Percentiles rank a stretch among this genome's conserved stretches.
These are phyloP conservation scores for Sialis lutaria DNA, from an alignment of 2,888 invertebrate genomes.

Conservation along the genomic window DNA sequence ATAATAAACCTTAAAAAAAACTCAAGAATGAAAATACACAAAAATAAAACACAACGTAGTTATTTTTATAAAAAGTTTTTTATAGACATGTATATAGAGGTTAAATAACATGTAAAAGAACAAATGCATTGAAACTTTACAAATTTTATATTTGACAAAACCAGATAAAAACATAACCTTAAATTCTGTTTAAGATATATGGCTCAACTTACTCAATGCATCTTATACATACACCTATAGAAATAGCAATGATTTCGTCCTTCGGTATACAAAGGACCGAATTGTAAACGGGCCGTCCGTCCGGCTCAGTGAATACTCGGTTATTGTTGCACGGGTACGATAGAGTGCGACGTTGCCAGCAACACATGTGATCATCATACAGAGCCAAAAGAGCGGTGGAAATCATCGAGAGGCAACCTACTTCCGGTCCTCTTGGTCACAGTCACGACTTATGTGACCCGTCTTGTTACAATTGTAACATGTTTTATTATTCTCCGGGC, in stretches of 20 bases:
- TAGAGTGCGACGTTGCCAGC: background rate
- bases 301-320: background rate
- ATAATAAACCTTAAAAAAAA: too few relatives aligned
- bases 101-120: too few relatives aligned
- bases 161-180: background rate
- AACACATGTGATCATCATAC: background rate
- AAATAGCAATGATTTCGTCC: background rate
- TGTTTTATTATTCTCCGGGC: slow-evolving; percentile 68
- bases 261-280: background rate
- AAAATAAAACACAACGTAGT: too few relatives aligned
- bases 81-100: too few relatives aligned
- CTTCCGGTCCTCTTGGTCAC: slow-evolving; percentile 61
- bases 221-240: background rate
- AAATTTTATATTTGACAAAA: slow-evolving; percentile 2
- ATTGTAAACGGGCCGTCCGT: background rate
- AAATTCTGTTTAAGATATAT: background rate
- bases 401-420: slow-evolving; percentile 16
- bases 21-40: too few relatives aligned
- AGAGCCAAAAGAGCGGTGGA: background rate
- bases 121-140: too few relatives aligned
- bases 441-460: slow-evolving; percentile 81
- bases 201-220: background rate
- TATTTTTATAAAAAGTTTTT: too few relatives aligned
- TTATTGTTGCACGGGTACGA: background rate
- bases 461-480: slow-evolving; percentile 88